Evolutionary conservation across 2,797 vertebrate genomes (phyloP).

Genomic region (Mastacembelus armatus): DNA sequence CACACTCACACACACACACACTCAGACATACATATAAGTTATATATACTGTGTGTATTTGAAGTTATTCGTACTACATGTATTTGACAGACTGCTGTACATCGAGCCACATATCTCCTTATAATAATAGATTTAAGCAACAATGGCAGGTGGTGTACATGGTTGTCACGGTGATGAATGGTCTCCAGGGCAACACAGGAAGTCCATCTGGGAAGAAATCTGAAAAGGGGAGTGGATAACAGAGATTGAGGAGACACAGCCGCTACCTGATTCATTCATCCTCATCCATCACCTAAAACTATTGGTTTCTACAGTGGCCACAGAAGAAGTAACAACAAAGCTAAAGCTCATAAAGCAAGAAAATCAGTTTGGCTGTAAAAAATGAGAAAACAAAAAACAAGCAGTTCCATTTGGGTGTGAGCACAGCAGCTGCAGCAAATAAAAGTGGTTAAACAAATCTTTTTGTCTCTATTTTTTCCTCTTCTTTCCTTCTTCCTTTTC

Average conservation of each 20-base stretch:
- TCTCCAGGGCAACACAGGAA: conserved; percentile 80
- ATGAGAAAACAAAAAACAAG: conserved; percentile 56
- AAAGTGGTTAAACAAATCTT: conserved; percentile 29
- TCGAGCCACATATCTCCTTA: conserved; percentile 44
- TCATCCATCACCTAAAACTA: conserved; percentile 67
- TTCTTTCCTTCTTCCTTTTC: neutral
- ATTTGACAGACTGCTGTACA: conserved; percentile 24
- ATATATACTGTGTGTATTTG: conserved; percentile 3
- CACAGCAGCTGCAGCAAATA: conserved; percentile 35
- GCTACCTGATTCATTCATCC: conserved; percentile 66
- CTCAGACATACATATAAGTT: neutral
- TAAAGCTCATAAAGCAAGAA: conserved; percentile 26
- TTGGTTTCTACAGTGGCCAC: conserved; percentile 33
- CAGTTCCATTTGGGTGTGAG: conserved; percentile 32
- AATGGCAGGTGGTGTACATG: conserved; percentile 71
- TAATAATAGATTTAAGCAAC: conserved; percentile 72
- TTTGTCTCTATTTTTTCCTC: conserved; percentile 11
- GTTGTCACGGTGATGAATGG: conserved; percentile 82
- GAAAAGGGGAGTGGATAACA: conserved; percentile 76
- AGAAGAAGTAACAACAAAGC: conserved; percentile 37
- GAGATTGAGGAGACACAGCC: conserved; percentile 60
- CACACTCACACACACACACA: conserved; percentile 1
- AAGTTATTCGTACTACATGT: too few species aligned
- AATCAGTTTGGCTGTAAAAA: conserved; percentile 32
- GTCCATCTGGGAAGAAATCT: conserved; percentile 77